Percentiles rank a stretch among this genome's conserved stretches.
Conservation (phyloP, 2,797 vertebrate genomes). For the Manis pentadactyla region DNA sequence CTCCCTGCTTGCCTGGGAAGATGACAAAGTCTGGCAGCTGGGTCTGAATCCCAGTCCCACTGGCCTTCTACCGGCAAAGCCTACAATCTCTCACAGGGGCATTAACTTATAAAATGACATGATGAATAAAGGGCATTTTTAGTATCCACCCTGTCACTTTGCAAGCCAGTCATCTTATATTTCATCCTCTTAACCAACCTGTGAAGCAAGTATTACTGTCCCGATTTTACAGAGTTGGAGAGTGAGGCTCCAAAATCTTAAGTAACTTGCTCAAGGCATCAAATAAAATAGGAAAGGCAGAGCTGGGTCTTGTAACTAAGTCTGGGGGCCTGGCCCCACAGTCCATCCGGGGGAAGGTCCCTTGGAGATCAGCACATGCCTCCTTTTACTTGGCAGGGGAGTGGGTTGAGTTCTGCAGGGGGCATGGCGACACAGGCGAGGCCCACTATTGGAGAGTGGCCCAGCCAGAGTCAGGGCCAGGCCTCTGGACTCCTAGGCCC, state of each 20-base stretch:
- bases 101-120: neutral
- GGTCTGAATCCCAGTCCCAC: constrained; percentile 87
- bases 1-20: constrained; percentile 88
- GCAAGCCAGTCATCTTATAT: neutral
- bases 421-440: rapidly evolving
- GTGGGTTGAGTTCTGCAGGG: neutral
- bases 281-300: neutral
- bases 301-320: neutral
- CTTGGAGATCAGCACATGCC: neutral
- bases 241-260: neutral
- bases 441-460: neutral
- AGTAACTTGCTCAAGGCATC: neutral
- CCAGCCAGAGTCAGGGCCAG: neutral
- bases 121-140: neutral
- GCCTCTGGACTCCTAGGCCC: neutral
- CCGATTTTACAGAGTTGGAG: neutral
- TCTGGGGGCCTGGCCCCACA: neutral
- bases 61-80: neutral
- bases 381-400: neutral
- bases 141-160: neutral
- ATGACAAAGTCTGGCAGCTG: constrained; percentile 87
- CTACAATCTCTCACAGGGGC: neutral
- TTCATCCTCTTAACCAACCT: neutral
- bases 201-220: neutral
- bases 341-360: neutral